Evolutionary conservation across 2,888 invertebrate genomes (phyloP), one percentile per base, ranked within the genome.

Genomic region (Gasteruption jaculator): DNA sequence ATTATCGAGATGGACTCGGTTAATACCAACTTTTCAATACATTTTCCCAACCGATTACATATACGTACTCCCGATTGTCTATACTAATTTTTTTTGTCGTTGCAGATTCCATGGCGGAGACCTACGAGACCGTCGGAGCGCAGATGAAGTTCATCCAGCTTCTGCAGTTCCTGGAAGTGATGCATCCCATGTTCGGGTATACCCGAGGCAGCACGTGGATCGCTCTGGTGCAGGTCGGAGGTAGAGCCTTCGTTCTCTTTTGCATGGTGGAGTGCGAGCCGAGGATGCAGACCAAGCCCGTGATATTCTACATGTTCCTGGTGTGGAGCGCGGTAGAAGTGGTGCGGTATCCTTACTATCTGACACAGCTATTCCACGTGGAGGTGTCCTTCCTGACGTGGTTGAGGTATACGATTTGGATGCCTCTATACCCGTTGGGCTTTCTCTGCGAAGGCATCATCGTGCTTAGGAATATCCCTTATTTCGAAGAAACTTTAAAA

Each of bases 341-440:
- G 11, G 78, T 92, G 52, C 91, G 94, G 58, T 96, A 95, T 73
- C 94, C 94, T 0, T 96, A 85, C 72, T 96, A 96, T 72, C 83
- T 94, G 62, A 76, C 85, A 0, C 85, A 87, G 58, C 72, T 90
- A 1, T 79, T 90, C 59, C 83, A 87, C 43, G 80, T 79, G 18
- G 82, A 90, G 44, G 75, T 87, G 21, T 76, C 79, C 31, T 58
- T 87, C 3, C 69, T 96, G 6, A 94, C 91, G 0, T 96, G 95
- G 95, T 72, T 96, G 3, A 79, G 96, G 11, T 95, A 96, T 70
- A 86, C 90, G 0, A 77, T 91, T 41, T 97, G 95, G 95, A 90
- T 96, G 51, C 84, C 91, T 0, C 76, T 95, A 0, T 96, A 95
- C 71, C 96, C 96, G 0, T 65, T 93, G 25, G 95, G 94, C 5